phyloP scores from a whole-genome alignment of 2,888 invertebrate species.

The Ophraella communa region DNA sequence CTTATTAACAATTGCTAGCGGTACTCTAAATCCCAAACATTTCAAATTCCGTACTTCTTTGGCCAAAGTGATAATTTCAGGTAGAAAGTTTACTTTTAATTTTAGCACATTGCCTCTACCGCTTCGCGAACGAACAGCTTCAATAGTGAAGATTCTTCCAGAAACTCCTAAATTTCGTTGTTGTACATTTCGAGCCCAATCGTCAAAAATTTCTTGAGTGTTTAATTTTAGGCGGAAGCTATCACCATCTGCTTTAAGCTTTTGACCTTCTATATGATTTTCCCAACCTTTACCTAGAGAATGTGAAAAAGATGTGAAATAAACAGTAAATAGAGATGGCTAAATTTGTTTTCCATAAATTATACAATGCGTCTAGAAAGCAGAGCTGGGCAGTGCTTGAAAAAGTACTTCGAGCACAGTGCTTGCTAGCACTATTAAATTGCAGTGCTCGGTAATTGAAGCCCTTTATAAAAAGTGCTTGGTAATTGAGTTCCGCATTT shows the following conservation, averaged over 20 bases:
- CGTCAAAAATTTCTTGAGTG: conserved; percentile 97
- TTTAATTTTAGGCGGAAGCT: conserved; percentile 96
- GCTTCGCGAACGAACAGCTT: conserved; percentile 77
- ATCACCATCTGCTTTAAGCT: conserved; percentile 96
- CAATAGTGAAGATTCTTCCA: conserved; percentile 93
- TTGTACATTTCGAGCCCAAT: conserved; percentile 95
- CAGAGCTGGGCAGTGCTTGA: too few relatives aligned
- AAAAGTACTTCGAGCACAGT: too few relatives aligned
- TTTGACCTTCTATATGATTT: conserved; percentile 98
- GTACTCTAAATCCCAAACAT: conserved; percentile 95
- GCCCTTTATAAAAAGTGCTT: too few relatives aligned
- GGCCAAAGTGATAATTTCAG: conserved; percentile 96
- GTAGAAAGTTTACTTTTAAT: conserved; percentile 92
- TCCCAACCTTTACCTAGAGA: conserved; percentile 92
- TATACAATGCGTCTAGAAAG: too few relatives aligned
- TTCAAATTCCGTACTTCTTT: conserved; percentile 98
- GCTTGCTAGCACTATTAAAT: too few relatives aligned
- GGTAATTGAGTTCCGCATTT: too few relatives aligned
- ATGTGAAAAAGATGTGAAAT: background rate
- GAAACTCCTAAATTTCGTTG: conserved; percentile 93
- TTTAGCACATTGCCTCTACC: conserved; percentile 87
- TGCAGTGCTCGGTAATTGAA: too few relatives aligned
- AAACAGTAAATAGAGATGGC: background rate
- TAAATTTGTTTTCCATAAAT: too few relatives aligned
- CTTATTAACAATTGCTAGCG: conserved; percentile 97